A percentile compares a stretch with the other conserved stretches of the same genome.
These are phyloP conservation scores for Troides aeacus DNA, from an alignment of 2,888 invertebrate species.

Conservation along the genomic window DNA sequence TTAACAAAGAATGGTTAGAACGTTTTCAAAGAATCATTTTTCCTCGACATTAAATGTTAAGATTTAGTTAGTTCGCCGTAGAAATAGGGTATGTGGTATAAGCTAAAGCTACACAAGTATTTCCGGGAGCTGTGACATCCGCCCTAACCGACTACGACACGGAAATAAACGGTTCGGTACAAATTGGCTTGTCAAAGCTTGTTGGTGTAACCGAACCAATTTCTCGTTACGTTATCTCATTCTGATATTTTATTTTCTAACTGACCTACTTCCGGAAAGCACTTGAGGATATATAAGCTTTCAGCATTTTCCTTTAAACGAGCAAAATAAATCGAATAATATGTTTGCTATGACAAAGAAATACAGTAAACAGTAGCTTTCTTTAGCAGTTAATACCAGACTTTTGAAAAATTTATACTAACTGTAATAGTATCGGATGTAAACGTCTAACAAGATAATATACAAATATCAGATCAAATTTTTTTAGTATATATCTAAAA, in stretches of 20 bases:
- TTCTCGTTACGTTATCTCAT: conserved; percentile 21
- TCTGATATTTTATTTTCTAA: conserved; percentile 19
- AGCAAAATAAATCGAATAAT: not conserved
- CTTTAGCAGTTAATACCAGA: not conserved
- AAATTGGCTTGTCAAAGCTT: conserved; percentile 28
- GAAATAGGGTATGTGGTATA: not conserved
- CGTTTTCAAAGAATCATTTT: no score
- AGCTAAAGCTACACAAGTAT: not conserved
- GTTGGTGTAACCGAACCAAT: conserved; percentile 24
- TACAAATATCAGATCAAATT: no score
- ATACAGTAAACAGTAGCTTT: not conserved
- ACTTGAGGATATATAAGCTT: not conserved
- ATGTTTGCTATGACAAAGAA: not conserved
- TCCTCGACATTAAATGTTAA: no score
- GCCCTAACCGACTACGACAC: conserved; percentile 5
- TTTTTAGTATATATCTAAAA: no score
- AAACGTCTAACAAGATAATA: not conserved
- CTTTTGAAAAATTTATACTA: not conserved
- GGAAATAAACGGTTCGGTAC: conserved; percentile 11
- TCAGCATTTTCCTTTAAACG: not conserved
- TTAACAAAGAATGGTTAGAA: no score
- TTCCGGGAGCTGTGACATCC: conserved; percentile 1
- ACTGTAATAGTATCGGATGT: not conserved
- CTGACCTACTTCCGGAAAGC: conserved; percentile 19
- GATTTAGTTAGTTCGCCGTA: not conserved